Percentiles rank a stretch among this genome's conserved stretches.
Conservation (phyloP, 2,113 vertebrate species). For the Caretta caretta region DNA sequence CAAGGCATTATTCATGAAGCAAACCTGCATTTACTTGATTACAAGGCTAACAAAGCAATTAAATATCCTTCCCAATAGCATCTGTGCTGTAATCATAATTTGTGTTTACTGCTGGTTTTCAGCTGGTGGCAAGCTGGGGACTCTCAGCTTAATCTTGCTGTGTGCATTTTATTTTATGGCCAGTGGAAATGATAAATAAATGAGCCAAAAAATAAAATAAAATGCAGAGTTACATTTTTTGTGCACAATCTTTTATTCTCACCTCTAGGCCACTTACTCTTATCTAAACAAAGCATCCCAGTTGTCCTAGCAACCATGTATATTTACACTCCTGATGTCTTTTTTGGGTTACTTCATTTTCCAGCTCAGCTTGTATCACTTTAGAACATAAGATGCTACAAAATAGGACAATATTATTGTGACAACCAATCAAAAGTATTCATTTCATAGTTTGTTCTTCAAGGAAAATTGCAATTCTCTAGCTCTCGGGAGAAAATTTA, state of each 20-base stretch:
- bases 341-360: conserved; percentile 19
- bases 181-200: conserved; percentile 51
- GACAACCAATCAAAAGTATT: not conserved
- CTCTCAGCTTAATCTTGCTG: conserved; percentile 43
- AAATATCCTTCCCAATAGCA: conserved; percentile 31
- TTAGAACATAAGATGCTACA: conserved; percentile 37
- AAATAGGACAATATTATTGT: conserved; percentile 27
- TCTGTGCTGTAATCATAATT: not conserved
- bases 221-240: conserved; percentile 31
- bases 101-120: conserved; percentile 31
- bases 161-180: conserved; percentile 33
- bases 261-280: conserved; percentile 50
- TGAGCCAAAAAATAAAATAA: conserved; percentile 8
- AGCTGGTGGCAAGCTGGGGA: not conserved
- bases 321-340: conserved; percentile 32
- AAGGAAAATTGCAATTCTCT: conserved; percentile 13
- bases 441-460: not conserved
- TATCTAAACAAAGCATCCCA: conserved; percentile 71
- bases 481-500: not conserved
- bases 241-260: conserved; percentile 2
- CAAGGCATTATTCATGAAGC: not conserved
- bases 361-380: not conserved
- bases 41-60: conserved; percentile 14
- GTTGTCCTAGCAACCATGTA: conserved; percentile 66
- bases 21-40: conserved; percentile 21